Conservation (phyloP, 35 echinoderm and acorn worm genomes). For the Acanthaster planci region DNA sequence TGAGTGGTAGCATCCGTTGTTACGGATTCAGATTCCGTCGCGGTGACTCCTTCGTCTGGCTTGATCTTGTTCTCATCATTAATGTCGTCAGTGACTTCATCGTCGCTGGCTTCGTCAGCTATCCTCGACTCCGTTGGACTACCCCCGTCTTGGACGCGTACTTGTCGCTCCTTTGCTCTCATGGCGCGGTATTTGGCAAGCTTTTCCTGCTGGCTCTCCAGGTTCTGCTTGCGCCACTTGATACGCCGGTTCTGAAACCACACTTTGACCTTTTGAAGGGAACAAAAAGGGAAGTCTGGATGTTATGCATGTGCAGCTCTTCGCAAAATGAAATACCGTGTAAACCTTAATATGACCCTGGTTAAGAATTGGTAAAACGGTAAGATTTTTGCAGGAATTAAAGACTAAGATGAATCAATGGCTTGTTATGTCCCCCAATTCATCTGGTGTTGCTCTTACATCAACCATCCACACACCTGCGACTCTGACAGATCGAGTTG, state of each 20-base stretch:
- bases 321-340: no score
- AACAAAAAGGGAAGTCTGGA: neutral
- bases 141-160: neutral
- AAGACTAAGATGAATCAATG: no score
- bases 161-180: constrained; percentile 2
- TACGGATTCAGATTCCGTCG: no score
- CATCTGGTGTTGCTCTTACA: neutral
- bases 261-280: constrained; percentile 76
- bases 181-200: constrained; percentile 63
- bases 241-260: constrained; percentile 96
- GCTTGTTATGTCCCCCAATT: no score
- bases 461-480: constrained; percentile 55
- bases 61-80: neutral
- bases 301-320: no score
- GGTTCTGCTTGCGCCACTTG: constrained; percentile 91
- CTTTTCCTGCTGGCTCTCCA: constrained; percentile 71
- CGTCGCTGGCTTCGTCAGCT: neutral
- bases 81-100: neutral
- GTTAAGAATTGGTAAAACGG: no score
- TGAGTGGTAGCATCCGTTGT: no score
- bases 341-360: no score
- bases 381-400: no score
- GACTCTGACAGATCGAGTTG: constrained; percentile 77
- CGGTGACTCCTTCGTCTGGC: neutral
- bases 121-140: neutral